A percentile compares a stretch with the other conserved stretches of the same genome.
These are phyloP conservation scores for Physeter macrocephalus DNA, from an alignment of 2,113 vertebrate species.

Conservation along the genomic window DNA sequence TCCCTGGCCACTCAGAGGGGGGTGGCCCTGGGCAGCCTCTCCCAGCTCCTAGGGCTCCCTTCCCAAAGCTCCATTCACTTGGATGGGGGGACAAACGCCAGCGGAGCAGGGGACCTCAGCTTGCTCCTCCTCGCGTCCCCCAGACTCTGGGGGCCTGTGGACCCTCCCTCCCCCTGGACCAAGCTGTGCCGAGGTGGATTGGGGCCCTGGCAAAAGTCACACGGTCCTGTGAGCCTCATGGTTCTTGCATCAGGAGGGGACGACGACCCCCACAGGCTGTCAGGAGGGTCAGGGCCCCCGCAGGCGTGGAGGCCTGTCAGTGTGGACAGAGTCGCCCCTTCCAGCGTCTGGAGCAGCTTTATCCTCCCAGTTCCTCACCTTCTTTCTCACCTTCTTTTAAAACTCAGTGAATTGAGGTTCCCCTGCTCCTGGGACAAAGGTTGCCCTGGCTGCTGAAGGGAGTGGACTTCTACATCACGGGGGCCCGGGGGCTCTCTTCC, in stretches of 20 bases:
- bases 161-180: accelerated
- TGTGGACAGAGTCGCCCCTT: accelerated
- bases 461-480: not conserved
- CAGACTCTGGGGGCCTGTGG: not conserved
- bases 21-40: not conserved
- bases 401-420: not conserved
- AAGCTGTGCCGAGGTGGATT: not conserved
- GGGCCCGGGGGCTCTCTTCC: not conserved
- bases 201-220: no score
- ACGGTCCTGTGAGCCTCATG: accelerated
- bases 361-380: not conserved
- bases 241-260: not conserved
- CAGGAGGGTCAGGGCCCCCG: not conserved
- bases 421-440: not conserved
- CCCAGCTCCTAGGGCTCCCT: not conserved
- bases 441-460: not conserved
- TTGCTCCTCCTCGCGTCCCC: not conserved
- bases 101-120: accelerated
- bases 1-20: not conserved
- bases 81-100: no score
- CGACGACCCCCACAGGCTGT: not conserved
- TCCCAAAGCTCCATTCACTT: not conserved
- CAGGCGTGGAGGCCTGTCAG: not conserved
- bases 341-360: not conserved
- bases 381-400: not conserved